Base-by-base conservation (phyloP, 2,797 vertebrate genomes). In the Pachyuromys duprasi region DNA sequence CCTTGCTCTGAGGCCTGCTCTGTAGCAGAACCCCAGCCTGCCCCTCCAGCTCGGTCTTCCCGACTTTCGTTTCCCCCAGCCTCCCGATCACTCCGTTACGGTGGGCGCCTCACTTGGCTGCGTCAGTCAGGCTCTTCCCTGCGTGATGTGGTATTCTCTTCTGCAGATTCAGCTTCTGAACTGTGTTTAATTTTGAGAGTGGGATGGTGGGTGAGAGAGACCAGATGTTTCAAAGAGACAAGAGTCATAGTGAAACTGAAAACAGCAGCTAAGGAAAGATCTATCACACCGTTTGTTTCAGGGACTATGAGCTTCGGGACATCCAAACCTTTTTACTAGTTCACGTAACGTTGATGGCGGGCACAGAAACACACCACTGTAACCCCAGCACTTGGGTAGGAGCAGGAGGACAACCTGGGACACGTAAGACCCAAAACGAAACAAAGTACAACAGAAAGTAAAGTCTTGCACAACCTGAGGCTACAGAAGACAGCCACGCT, bases 211-310 rank as follows among this genome's bases (percentile, higher is more conserved):
- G 57, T 81, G 91, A 92, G 96, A 72, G 74, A 97, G 92, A 80
- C 86, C 82, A 93, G 88, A 86, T 74, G 90, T 96, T 86, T 95
- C 83, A 79, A 83, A 95, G 87, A 94, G 89, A 93, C 57, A 67
- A 62, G 33, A 45, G 86, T 93, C 86, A 93, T 31, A 90, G 89
- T 91, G 95, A 96, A 97, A 97, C 89, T 90, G 91, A 97, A 97
- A 93, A 90, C 70, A 76, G 33, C 72, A 91, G 75, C 39, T 80
- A 87, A 91, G 84, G 55, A 76, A 62, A 94, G 80, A 67, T 18
- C 55, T 65, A 57, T 91, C 36, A 7, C 20, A 72, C 26, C 45
- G n/a, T 70, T 79, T 89, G 36, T 67, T n/a, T 93, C 33, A 69
- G 76, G 87, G 60, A 72, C 36, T 67, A 49, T 57, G 63, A 92